Base-by-base conservation (phyloP, 2,888 invertebrate species). In the Callinectes sapidus region DNA sequence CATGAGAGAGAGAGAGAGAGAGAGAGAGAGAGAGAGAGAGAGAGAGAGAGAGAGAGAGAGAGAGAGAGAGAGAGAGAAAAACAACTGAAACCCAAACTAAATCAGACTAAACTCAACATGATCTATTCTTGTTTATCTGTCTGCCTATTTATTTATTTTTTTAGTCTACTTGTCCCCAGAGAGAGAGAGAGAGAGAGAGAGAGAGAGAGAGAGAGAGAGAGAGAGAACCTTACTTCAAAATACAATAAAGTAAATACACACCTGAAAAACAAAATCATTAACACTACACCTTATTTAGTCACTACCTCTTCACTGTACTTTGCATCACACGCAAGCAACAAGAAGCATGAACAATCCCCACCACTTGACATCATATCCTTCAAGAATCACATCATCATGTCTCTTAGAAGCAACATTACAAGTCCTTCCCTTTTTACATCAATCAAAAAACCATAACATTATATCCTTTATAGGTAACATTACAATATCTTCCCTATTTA, bases 121-220 rank as follows among this genome's bases (percentile, higher is more conserved):
- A 61, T 0, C 61, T 61, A 61, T 3, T 23, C 61, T 16, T 18
- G 61, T 61, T 2, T 16, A 23, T 61, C 61, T 61, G 18, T 10
- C 61, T 16, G 61, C 61, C 61, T 61, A 3, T 61, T 10, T 48
- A 10, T 61, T 61, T 61, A 2, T 18, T 55, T 55, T n/a, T 18
- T 18, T 18, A 61, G 61, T 61, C 23, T 61, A 1, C 18, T 61
- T 2, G 18, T 5, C n/a, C 13, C 2, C 14, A 85, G 85, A 85
- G 35, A 85, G 85, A 86, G 42, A 86, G 42, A 86, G 42, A 39
- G 42, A 42, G 42, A 42, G 42, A 42, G 16, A 42, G 86, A 86
- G 39, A 35, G 66, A 71, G 66, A 71, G 66, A 71, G 66, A 71
- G 66, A 71, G n/a, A 71, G n/a, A 71, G n/a, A 71, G n/a, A 71